phyloP scores from a whole-genome alignment of 2,888 invertebrate genomes.

The Ochropleura plecta region DNA sequence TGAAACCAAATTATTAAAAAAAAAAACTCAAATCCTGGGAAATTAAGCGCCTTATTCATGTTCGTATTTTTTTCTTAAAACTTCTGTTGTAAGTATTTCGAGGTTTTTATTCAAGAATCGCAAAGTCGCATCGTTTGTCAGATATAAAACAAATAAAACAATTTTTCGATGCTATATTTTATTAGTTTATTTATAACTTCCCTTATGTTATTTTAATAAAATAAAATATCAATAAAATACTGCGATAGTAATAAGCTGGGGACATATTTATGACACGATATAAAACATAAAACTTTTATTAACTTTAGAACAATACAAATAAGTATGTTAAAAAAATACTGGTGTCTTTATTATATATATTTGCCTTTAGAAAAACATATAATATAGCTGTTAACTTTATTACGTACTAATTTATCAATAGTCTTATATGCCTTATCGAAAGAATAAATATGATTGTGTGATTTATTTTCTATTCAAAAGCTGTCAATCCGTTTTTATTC shows the following conservation, averaged over 20 bases:
- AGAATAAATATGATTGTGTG: not conserved
- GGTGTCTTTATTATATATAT: not conserved
- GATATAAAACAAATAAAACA: too few relatives aligned
- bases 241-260: too few relatives aligned
- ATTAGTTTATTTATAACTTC: too few relatives aligned
- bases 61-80: too few relatives aligned
- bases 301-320: constrained; percentile 11
- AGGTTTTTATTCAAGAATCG: too few relatives aligned
- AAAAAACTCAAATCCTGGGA: too few relatives aligned
- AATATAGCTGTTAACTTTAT: constrained; percentile 2
- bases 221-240: not conserved
- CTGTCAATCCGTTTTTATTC: not conserved
- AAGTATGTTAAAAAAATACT: not conserved
- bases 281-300: not conserved
- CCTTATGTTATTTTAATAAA: not conserved
- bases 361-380: not conserved
- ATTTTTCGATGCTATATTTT: too few relatives aligned
- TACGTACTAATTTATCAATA: not conserved
- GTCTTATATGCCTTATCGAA: not conserved
- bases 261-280: not conserved
- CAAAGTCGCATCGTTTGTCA: too few relatives aligned
- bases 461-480: not conserved
- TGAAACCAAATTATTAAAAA: too few relatives aligned
- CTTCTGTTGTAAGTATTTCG: too few relatives aligned
- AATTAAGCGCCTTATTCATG: too few relatives aligned